Conservation (phyloP, 2,797 vertebrate species). For the Esox lucius region DNA sequence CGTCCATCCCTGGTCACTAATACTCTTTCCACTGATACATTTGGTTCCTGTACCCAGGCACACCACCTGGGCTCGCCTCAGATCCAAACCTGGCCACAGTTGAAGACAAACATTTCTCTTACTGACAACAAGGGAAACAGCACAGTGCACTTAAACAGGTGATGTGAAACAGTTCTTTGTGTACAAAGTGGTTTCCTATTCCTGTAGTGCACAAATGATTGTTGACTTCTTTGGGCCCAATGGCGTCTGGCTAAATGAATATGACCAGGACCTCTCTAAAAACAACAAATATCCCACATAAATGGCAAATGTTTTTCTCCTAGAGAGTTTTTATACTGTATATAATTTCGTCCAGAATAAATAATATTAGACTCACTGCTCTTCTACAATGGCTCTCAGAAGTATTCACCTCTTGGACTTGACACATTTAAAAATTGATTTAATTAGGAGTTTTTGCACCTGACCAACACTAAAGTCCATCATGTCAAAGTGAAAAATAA, state of each 20-base stretch:
- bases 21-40: conserved; percentile 78
- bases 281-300: not conserved
- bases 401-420: too few species aligned
- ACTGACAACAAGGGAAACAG: not conserved
- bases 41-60: conserved; percentile 87
- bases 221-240: not conserved
- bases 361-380: too few species aligned
- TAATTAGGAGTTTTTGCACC: too few species aligned
- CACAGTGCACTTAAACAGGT: not conserved
- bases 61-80: conserved; percentile 83
- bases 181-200: not conserved
- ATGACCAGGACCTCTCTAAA: not conserved
- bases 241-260: not conserved
- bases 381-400: too few species aligned
- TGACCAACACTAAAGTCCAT: too few species aligned
- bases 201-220: not conserved
- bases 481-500: too few species aligned
- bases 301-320: too few species aligned
- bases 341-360: too few species aligned
- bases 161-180: not conserved
- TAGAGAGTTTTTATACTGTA: too few species aligned
- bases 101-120: not conserved
- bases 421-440: too few species aligned
- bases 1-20: conserved; percentile 71
- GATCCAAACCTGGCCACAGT: conserved; percentile 78